Percentiles rank a stretch among this genome's conserved stretches.
Conservation (phyloP, 2,888 invertebrate genomes). For the Parnassius glacialis region DNA sequence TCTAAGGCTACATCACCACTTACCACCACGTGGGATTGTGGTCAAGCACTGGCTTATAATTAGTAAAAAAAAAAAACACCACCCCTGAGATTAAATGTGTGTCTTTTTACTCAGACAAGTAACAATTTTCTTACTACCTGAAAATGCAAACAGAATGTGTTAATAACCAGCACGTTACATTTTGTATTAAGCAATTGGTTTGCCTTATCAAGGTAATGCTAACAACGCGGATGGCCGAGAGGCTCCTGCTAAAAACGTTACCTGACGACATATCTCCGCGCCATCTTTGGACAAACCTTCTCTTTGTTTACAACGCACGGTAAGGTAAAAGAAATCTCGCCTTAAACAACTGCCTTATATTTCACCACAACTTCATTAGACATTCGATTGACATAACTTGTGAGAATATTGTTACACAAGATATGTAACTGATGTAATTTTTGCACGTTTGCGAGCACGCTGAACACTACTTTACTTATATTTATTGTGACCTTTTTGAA, state of each 20-base stretch:
- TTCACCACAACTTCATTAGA: slow-evolving; percentile 45
- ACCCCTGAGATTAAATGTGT: too few relatives aligned
- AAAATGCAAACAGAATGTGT: slow-evolving; percentile 5
- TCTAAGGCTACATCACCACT: too few relatives aligned
- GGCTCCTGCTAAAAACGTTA: slow-evolving; percentile 44
- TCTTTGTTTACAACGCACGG: slow-evolving; percentile 50
- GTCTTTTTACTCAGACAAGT: too few relatives aligned
- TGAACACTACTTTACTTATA: too few relatives aligned
- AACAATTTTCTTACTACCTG: background rate
- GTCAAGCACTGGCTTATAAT: too few relatives aligned
- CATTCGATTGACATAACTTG: background rate
- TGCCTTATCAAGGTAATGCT: slow-evolving; percentile 8
- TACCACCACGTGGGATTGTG: too few relatives aligned
- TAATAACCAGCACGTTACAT: slow-evolving; percentile 23
- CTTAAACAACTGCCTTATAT: slow-evolving; percentile 43
- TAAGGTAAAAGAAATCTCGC: slow-evolving; percentile 55
- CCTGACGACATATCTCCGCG: slow-evolving; percentile 41
- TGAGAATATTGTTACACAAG: too few relatives aligned
- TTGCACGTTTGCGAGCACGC: too few relatives aligned
- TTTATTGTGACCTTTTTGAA: too few relatives aligned
- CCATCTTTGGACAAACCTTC: slow-evolving; percentile 52
- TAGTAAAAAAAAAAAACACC: too few relatives aligned
- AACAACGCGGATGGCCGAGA: slow-evolving; percentile 40
- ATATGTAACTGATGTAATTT: too few relatives aligned
- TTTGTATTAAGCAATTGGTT: slow-evolving; percentile 18